Conservation (phyloP, 2,797 vertebrate species). For the Cichlasoma orientale region DNA sequence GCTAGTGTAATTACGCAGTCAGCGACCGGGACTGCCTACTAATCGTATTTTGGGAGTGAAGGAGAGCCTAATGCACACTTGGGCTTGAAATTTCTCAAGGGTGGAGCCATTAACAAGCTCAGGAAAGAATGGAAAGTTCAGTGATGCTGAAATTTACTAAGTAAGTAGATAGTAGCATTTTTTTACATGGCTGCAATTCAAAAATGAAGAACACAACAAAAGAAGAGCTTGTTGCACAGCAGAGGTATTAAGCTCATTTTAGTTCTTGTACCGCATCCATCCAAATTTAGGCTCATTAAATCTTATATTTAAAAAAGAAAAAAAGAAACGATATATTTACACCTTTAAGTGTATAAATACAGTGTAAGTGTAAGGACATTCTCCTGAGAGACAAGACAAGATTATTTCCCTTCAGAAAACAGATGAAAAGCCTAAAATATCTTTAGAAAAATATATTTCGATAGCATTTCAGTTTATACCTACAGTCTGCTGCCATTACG, state of each 20-base stretch:
- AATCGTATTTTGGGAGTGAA: conserved; percentile 53
- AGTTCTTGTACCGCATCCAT: not conserved
- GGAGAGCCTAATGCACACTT: conserved; percentile 40
- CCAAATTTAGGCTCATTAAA: not conserved
- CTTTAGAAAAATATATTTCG: not conserved
- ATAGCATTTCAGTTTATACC: not conserved
- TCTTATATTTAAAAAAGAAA: not conserved
- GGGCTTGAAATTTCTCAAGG: conserved; percentile 42
- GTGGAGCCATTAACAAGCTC: conserved; percentile 54
- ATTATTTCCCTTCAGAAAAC: not conserved
- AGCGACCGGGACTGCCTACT: conserved; percentile 50
- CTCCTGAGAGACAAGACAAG: not conserved
- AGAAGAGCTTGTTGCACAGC: not conserved
- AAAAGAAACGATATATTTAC: not conserved
- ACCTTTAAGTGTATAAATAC: not conserved
- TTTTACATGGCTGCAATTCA: conserved; percentile 13
- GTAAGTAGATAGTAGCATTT: conserved; percentile 36
- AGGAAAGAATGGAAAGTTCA: conserved; percentile 24
- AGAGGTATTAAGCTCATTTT: not conserved
- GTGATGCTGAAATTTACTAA: conserved; percentile 20
- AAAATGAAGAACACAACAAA: not conserved
- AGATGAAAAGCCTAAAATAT: not conserved
- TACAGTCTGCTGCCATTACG: not conserved
- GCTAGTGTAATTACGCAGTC: conserved; percentile 52
- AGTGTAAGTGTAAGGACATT: not conserved